These are phyloP conservation scores for Ormyrus labotus DNA, from an alignment of 2,888 invertebrate species.

Conservation along the genomic window DNA sequence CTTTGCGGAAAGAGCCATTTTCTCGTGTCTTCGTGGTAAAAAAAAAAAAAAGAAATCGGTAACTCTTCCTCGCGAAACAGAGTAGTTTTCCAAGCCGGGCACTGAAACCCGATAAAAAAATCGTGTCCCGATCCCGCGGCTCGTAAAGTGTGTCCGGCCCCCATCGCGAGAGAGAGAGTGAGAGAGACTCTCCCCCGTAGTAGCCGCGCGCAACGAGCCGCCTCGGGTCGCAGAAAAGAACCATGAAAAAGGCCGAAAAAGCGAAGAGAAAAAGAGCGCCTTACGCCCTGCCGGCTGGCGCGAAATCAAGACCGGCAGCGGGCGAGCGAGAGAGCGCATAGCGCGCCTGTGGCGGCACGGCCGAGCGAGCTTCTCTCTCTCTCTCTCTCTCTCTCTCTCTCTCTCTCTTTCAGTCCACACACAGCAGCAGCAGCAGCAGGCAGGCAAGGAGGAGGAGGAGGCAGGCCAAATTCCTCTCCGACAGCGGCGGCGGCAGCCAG, in stretches of 20 bases:
- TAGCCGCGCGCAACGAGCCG: not conserved
- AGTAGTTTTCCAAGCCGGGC: too few relatives aligned
- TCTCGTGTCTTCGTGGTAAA: too few relatives aligned
- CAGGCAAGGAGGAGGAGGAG: constrained; percentile 41
- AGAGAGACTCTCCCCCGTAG: too few relatives aligned
- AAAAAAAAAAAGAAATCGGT: too few relatives aligned
- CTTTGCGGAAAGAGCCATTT: too few relatives aligned
- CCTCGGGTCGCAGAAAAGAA: not conserved
- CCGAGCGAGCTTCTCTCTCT: not conserved
- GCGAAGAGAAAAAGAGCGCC: not conserved
- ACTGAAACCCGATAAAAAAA: too few relatives aligned
- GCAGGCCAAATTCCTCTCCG: constrained; percentile 58
- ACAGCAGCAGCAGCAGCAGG: constrained; percentile 1
- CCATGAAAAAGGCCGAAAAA: not conserved
- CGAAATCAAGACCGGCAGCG: constrained; percentile 49
- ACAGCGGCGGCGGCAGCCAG: constrained; percentile 56
- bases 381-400: too few relatives aligned
- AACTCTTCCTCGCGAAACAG: too few relatives aligned
- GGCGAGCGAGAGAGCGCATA: not conserved
- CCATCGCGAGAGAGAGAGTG: too few relatives aligned
- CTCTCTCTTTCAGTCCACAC: too few relatives aligned
- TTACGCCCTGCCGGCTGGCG: constrained; percentile 23
- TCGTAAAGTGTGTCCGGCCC: too few relatives aligned
- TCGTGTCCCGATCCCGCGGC: too few relatives aligned
- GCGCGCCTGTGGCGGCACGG: not conserved